Base-by-base conservation (phyloP, 2,797 vertebrate species). In the Danionella dracula region DNA sequence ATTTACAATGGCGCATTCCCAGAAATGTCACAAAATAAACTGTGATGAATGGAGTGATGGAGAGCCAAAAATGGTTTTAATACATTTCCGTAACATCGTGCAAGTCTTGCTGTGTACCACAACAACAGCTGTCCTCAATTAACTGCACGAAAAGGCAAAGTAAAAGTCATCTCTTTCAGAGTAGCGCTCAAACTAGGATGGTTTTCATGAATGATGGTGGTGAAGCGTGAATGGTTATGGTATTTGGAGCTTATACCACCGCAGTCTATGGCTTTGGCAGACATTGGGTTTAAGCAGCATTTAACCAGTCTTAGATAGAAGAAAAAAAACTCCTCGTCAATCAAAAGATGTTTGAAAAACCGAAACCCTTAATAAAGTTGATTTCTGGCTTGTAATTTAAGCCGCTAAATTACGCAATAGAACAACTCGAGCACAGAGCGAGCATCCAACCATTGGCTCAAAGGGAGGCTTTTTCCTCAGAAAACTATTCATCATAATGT, bases 61-160 rank as follows among this genome's bases (percentile, higher is more conserved):
- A 12, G 58, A 65, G 75, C 71, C 79, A 77, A 59, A 13, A 66
- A 54, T 1, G 17, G 68, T 68, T n/a, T 70, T 70, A 42, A 66
- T 41, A 62, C 27, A 48, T 44, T 68, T 67, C 35, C 73, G 34
- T 56, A 32, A 53, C 44, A 53, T 59, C 62, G 65, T 60, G 56
- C 35, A 67, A 50, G 68, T 55, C 57, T 35, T 67, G 29, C 46
- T 48, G 56, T 63, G 57, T 59, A 66, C 60, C 65, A 48, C 73
- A 70, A 59, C 40, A 17, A 29, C 75, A 76, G 69, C 75, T 80
- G 76, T 34, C 71, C 68, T 63, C 46, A 70, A 77, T 76, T 73
- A 78, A 42, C 58, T 54, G 42, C 17, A 58, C 29, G 41, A 65
- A 21, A 48, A 61, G 44, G 7, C 40, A n/a, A 32, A 15, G 45